These are phyloP conservation scores for Carcina quercana DNA, from an alignment of 2,888 invertebrate genomes.

Conservation along the genomic window DNA sequence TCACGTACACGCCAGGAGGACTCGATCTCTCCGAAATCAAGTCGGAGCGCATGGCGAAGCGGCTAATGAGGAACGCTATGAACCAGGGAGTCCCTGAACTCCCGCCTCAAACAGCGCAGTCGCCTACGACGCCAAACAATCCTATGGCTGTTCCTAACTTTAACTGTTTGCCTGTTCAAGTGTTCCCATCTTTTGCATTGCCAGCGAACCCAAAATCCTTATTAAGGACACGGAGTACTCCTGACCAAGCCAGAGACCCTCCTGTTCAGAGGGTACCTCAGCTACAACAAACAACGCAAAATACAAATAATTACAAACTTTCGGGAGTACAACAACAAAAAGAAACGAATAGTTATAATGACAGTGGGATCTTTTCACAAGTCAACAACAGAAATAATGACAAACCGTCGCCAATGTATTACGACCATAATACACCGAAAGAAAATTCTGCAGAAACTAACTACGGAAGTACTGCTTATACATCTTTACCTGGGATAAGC, in stretches of 20 bases:
- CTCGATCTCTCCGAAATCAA: conserved; percentile 92
- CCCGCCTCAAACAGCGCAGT: conserved; percentile 66
- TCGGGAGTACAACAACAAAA: conserved; percentile 20
- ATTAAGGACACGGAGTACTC: conserved; percentile 53
- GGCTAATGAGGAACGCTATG: conserved; percentile 74
- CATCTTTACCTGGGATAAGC: conserved; percentile 38
- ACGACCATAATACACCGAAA: conserved; percentile 27
- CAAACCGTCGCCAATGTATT: conserved; percentile 36
- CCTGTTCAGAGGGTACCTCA: conserved; percentile 23
- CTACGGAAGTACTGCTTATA: conserved; percentile 33
- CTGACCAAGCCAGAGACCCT: conserved; percentile 37
- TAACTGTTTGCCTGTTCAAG: conserved; percentile 67
- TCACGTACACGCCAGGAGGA: conserved; percentile 95
- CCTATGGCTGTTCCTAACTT: conserved; percentile 55
- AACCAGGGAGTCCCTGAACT: conserved; percentile 81
- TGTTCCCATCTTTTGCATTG: conserved; percentile 78
- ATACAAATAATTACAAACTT: conserved; percentile 26
- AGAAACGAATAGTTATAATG: conserved; percentile 31
- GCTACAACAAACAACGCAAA: conserved; percentile 19
- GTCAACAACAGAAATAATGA: conserved; percentile 32
- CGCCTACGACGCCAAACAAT: conserved; percentile 66
- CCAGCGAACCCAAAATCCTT: conserved; percentile 80
- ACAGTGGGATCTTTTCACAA: conserved; percentile 25
- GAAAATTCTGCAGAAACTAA: conserved; percentile 19
- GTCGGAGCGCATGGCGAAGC: conserved; percentile 91